Percentiles rank a stretch among this genome's conserved stretches.
phyloP scores from a whole-genome alignment of 2,113 vertebrate species.

The Dascyllus trimaculatus region DNA sequence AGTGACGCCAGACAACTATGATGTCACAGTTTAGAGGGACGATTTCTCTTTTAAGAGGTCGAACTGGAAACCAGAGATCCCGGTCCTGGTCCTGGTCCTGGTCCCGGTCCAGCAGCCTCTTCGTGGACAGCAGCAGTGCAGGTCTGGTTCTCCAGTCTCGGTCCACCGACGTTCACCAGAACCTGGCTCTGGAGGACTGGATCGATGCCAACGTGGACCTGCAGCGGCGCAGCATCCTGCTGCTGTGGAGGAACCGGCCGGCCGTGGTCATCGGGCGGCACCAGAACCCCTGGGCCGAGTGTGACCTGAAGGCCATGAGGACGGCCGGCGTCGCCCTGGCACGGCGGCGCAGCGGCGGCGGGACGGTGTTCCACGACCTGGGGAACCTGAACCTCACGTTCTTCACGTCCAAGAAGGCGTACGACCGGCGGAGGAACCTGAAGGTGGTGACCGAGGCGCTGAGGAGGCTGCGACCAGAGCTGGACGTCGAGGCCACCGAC shows the following conservation, averaged over 20 bases:
- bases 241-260: conserved; percentile 92
- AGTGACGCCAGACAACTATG: background rate
- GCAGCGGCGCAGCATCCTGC: conserved; percentile 82
- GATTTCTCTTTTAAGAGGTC: background rate
- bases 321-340: conserved; percentile 87
- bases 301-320: conserved; percentile 87
- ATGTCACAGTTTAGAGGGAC: conserved; percentile 25
- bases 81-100: background rate
- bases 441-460: conserved; percentile 88
- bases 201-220: conserved; percentile 91
- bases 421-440: conserved; percentile 91
- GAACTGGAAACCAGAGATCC: background rate
- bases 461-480: conserved; percentile 81
- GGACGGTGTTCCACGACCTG: conserved; percentile 95
- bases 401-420: conserved; percentile 90
- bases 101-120: conserved; percentile 12
- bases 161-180: conserved; percentile 90
- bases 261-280: conserved; percentile 94
- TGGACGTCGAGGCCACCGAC: conserved; percentile 88
- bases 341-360: conserved; percentile 94
- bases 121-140: background rate
- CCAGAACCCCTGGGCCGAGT: conserved; percentile 97
- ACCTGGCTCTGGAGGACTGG: conserved; percentile 97
- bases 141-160: conserved; percentile 88
- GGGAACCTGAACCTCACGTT: conserved; percentile 98